These are phyloP conservation scores for Sycobia sp. DNA, from an alignment of 1,140 invertebrate genomes.

Conservation along the genomic window DNA sequence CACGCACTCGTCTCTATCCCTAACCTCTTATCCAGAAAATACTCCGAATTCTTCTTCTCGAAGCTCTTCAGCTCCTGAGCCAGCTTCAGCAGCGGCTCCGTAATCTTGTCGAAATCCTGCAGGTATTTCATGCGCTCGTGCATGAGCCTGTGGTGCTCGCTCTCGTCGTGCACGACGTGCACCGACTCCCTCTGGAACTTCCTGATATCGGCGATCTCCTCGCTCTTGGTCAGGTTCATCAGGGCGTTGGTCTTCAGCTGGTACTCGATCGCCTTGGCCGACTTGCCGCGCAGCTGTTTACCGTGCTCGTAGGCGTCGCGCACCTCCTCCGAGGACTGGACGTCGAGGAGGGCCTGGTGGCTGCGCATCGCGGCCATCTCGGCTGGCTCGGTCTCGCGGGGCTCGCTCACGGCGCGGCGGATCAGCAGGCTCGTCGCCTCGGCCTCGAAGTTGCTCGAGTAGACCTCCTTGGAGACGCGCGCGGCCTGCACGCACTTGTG, in stretches of 20 bases:
- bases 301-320: conserved; percentile 59
- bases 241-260: conserved; percentile 64
- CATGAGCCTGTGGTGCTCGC: conserved; percentile 55
- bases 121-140: conserved; percentile 54
- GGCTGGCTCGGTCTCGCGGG: conserved; percentile 57
- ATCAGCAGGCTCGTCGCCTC: conserved; percentile 52
- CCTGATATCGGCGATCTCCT: conserved; percentile 53
- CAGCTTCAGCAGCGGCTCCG: conserved; percentile 63
- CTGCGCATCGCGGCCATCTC: conserved; percentile 57
- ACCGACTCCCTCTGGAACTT: conserved; percentile 53
- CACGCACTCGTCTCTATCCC: too few species aligned
- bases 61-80: conserved; percentile 69
- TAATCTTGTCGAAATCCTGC: conserved; percentile 62
- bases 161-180: conserved; percentile 48
- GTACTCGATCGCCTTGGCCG: conserved; percentile 73
- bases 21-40: conserved; percentile 71
- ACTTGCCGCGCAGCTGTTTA: conserved; percentile 70
- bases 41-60: conserved; percentile 66
- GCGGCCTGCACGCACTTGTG: conserved; percentile 70
- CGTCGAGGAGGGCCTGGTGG: conserved; percentile 51
- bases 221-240: conserved; percentile 54
- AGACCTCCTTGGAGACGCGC: conserved; percentile 69
- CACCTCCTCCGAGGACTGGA: conserved; percentile 58
- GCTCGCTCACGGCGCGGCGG: conserved; percentile 47
- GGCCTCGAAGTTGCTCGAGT: conserved; percentile 62